Evolutionary conservation across 2,797 vertebrate genomes (phyloP).

Genomic region (Galagoides demidoff): DNA sequence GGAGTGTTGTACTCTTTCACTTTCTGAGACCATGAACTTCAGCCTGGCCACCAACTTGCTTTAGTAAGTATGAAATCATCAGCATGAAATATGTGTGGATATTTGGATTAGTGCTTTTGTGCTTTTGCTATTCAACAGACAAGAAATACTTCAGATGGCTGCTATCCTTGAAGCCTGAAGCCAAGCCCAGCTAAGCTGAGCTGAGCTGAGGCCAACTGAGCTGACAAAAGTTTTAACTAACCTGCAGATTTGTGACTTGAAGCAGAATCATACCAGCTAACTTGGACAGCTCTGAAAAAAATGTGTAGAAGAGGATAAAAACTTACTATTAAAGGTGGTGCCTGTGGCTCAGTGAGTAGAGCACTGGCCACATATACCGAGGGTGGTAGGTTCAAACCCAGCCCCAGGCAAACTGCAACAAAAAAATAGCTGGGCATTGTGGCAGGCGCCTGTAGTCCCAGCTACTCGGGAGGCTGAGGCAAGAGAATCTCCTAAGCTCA

Average conservation of each 20-base stretch:
- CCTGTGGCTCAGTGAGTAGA: too few relatives aligned
- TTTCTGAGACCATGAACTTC: background rate
- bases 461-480: too few relatives aligned
- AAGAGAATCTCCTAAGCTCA: too few relatives aligned
- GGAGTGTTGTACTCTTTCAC: background rate
- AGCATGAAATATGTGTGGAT: background rate
- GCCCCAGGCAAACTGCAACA: too few relatives aligned
- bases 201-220: background rate
- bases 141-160: background rate
- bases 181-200: background rate
- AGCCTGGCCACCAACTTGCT: background rate
- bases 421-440: too few relatives aligned
- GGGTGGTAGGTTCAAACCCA: too few relatives aligned
- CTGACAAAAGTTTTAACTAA: slow-evolving; percentile 52
- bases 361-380: too few relatives aligned
- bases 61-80: background rate
- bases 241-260: background rate
- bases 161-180: background rate
- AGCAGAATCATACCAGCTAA: background rate
- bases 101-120: background rate
- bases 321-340: background rate
- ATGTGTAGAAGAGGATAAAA: background rate
- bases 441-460: too few relatives aligned
- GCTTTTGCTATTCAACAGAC: background rate
- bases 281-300: background rate